Percentiles rank a stretch among this genome's conserved stretches.
phyloP scores from a whole-genome alignment of 92 coral and sea anemone species.

The Bergia puertoricense region DNA sequence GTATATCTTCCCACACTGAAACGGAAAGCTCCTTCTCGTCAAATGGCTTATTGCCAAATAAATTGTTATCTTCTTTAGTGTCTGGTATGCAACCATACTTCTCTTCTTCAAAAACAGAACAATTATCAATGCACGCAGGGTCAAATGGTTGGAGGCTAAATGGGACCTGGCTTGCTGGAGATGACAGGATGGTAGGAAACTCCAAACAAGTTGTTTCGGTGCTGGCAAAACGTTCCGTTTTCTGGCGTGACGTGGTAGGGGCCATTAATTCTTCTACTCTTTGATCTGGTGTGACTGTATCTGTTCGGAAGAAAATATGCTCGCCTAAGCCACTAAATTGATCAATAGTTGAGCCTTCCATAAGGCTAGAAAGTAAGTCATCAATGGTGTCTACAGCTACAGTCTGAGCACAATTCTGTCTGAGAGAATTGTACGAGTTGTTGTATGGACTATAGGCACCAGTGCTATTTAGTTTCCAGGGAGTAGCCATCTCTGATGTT shows the following conservation, averaged over 20 bases:
- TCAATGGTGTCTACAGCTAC: not conserved
- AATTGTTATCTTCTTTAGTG: not conserved
- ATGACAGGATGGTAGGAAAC: not conserved
- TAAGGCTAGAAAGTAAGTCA: not conserved
- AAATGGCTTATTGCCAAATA: not conserved
- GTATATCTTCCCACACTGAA: not conserved
- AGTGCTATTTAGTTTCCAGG: no score
- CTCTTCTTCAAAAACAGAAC: not conserved
- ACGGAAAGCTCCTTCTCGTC: not conserved
- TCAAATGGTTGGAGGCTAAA: not conserved
- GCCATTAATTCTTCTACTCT: not conserved
- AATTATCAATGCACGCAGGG: not conserved
- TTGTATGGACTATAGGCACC: no score
- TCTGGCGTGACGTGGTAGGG: not conserved
- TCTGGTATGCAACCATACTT: not conserved
- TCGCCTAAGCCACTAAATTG: not conserved
- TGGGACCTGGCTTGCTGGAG: not conserved
- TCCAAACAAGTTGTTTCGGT: not conserved
- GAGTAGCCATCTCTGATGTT: not conserved
- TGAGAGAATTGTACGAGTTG: not conserved
- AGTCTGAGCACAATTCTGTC: not conserved
- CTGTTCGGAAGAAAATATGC: not conserved
- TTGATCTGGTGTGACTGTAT: not conserved
- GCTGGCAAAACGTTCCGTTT: not conserved
- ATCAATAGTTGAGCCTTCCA: not conserved